Evolutionary conservation across 2,797 vertebrate species (phyloP), one percentile per base, ranked within the genome.

Genomic region (Ctenosaura bakeri): DNA sequence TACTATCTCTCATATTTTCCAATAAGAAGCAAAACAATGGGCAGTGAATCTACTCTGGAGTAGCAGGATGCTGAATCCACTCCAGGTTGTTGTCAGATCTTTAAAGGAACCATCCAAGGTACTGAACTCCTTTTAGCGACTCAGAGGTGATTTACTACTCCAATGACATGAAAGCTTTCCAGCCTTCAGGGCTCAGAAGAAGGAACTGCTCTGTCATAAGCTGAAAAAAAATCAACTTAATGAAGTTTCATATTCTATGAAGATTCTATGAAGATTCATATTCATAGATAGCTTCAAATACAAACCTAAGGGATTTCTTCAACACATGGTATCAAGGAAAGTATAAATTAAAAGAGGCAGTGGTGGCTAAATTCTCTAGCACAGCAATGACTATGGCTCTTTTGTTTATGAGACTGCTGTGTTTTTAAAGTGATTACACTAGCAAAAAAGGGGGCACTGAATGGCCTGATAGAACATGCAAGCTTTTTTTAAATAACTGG

Each of bases 401-500:
- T 78, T 89, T 89, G 82, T 89, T 89, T 79, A 71, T 56, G n/a
- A 54, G 74, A 42, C 73, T 54, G 56, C 79, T 79, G 56, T 32
- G 50, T 50, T 85, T 89, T 66, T 79, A 52, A 89, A 85, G 32
- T 71, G 46, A 85, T 79, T 69, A 71, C 52, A n/a, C 38, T 42
- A 16, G 12, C 83, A 89, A 69, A 85, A 78, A 54, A 38, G 38
- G 29, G 38, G 42, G 69, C 26, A 78, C 14, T 66, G 24, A 77
- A 83, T 74, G 18, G 42, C 29, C 71, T 83, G 71, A 89, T 54
- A 79, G 35, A 77, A 56, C 59, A 89, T 84, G 54, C 38, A 88
- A 74, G 35, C 84, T 3, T 89, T 84, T 89, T 66, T 74, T n/a
- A 18, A 22, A 38, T 18, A 10, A 32, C 38, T 83, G 42, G 13